phyloP scores from a whole-genome alignment of 2,888 invertebrate genomes.

The Amblyjoppa proteus region DNA sequence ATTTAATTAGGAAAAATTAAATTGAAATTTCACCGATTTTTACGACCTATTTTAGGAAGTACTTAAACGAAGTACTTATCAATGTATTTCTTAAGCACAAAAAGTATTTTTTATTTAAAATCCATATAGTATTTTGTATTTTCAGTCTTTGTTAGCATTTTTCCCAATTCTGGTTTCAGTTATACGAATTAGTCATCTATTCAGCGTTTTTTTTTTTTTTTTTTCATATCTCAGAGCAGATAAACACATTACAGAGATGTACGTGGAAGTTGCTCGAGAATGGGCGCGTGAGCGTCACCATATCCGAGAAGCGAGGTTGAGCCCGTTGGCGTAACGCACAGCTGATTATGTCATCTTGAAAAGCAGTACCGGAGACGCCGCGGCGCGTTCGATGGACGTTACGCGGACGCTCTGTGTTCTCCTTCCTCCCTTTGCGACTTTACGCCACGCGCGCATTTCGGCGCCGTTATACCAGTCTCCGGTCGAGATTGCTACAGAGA shows the following conservation, averaged over 20 bases:
- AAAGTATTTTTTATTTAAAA: no score
- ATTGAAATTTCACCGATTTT: no score
- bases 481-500: conserved; percentile 11
- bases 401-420: conserved; percentile 45
- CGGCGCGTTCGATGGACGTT: conserved; percentile 66
- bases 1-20: no score
- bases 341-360: conserved; percentile 72
- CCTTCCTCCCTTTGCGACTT: conserved; percentile 58
- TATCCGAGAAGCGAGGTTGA: conserved; percentile 45
- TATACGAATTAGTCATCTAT: not conserved
- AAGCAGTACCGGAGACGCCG: conserved; percentile 71
- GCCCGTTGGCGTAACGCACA: conserved; percentile 50
- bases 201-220: not conserved
- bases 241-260: not conserved
- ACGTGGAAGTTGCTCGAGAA: not conserved
- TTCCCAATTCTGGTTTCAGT: not conserved
- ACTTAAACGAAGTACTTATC: no score
- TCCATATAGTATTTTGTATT: no score
- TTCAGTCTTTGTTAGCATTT: no score
- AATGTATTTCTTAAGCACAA: no score
- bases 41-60: no score
- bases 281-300: conserved; percentile 43
- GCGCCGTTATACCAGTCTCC: conserved; percentile 40
- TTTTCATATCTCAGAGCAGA: not conserved
- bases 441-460: conserved; percentile 58